Base-by-base conservation (phyloP, 2,113 vertebrate genomes). In the Laterallus jamaicensis region DNA sequence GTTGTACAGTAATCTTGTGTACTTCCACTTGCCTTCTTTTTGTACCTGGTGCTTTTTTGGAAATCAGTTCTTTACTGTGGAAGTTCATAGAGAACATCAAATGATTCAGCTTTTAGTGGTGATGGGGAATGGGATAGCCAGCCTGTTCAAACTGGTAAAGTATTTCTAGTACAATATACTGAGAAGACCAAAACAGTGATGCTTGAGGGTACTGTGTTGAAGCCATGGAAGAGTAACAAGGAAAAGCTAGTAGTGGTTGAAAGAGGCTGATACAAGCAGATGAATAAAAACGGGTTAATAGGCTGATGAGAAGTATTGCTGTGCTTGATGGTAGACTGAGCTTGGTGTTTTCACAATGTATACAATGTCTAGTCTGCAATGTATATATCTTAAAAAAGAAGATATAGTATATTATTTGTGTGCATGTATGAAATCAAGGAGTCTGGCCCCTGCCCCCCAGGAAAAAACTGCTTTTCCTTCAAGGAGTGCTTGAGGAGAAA, bases 1-100 rank as follows among this genome's bases (percentile, higher is more conserved):
- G 19, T 55, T 39, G 78, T 42, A 11, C 2, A 11, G 32, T 71
- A 59, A 52, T 90, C 79, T 76, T 68, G 8, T 52, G 1, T 76
- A 18, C 25, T 28, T 69, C n/a, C 66, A 18, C 14, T 79, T 75
- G 40, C 24, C 2, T 18, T 15, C 28, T 83, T 82, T 79, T 47
- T 58, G 17, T 42, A n/a, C 28, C 13, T 0, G 0, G 13, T 63
- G 8, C 1, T 50, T 84, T 70, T 47, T 62, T 0, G 0, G 8
- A 80, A 74, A 22, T 59, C 20, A 15, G 0, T 78, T 86, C 50
- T 63, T 67, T 78, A 77, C 14, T 35, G 31, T 42, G 78, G 47
- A 68, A 90, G 37, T 59, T 82, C 18, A 9, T 18, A 9, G 32
- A 83, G 19, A 22, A 15, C 0, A 0, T 6, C 60, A 22, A 87